Evolutionary conservation across 64 coral and sea anemone species (phyloP).

Genomic region (Orbicella faveolata): DNA sequence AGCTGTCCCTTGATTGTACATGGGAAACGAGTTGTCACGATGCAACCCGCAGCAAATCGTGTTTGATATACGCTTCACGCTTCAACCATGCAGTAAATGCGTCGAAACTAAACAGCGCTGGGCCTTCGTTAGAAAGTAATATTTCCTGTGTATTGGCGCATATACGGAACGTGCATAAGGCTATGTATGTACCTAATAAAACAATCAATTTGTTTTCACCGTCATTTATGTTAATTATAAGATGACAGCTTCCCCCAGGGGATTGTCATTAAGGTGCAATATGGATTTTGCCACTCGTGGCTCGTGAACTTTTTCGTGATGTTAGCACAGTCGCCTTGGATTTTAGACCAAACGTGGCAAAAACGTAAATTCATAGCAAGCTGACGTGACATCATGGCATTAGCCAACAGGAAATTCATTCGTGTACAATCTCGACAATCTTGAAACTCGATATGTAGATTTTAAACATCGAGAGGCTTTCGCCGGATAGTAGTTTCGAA

Average conservation of each 20-base stretch:
- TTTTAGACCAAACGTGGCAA: not conserved
- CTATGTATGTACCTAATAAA: not conserved
- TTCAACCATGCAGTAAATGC: not conserved
- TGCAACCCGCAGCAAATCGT: not conserved
- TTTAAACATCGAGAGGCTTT: conserved; percentile 2
- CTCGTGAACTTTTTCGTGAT: not conserved
- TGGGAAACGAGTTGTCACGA: not conserved
- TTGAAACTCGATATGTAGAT: conserved; percentile 22
- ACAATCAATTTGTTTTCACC: not conserved
- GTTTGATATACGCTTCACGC: not conserved
- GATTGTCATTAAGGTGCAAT: conserved; percentile 23
- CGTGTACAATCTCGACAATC: not conserved
- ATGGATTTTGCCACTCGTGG: not conserved
- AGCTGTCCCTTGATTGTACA: not conserved
- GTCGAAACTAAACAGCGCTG: too few species aligned
- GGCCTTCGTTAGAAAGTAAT: too few species aligned
- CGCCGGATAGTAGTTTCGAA: conserved; percentile 1
- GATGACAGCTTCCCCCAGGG: conserved; percentile 12
- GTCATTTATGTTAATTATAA: not conserved
- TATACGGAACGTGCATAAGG: too few species aligned
- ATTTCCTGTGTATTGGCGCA: too few species aligned
- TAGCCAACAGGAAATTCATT: conserved; percentile 3
- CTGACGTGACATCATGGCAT: not conserved
- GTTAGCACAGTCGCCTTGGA: not conserved
- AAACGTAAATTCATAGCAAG: not conserved